Evolutionary conservation across 1,140 invertebrate genomes (phyloP), one percentile per base, ranked within the genome.

Genomic region (Trichogramma pretiosum): DNA sequence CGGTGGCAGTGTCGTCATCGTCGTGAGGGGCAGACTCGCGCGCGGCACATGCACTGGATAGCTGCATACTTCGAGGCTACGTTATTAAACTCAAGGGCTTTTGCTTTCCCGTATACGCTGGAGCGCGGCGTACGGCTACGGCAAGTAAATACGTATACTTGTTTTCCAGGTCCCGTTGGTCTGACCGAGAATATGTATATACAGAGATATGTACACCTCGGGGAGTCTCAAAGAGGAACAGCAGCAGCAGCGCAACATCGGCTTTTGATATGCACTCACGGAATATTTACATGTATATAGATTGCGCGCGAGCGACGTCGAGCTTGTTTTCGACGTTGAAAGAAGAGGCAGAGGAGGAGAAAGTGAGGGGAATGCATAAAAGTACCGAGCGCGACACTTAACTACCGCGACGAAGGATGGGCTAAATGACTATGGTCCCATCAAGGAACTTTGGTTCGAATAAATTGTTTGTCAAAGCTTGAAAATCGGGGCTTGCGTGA

Each of bases 31-130:
- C 23, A 5, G n/a, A 26, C 16, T 17, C 32, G 23, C 38, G 45
- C 24, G 18, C 21, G 37, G n/a, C 36, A 16, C 24, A 53, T 23
- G 39, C 51, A 16, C 24, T 48, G 52, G 54, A 48, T 37, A 33
- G 45, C 39, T 48, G 28, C 50, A 53, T 36, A 53, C 56, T 48
- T 33, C 50, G 38, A 53, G 54, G 54, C 48, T 55, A 59, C 58
- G 52, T 65, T 67, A 65, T 68, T 64, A 68, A 65, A 61, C 59
- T 65, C 59, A 52, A 63, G 61, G 50, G 61, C 54, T 59, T 60
- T 59, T 55, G 60, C 59, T 65, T 60, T 52, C 53, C n/a, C 50
- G 52, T 28, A n/a, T n/a, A n/a, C n/a, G n/a, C n/a, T n/a, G n/a
- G n/a, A n/a, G n/a, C n/a, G n/a, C n/a, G n/a, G n/a, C n/a, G n/a